phyloP scores from a whole-genome alignment of 1,140 invertebrate species.

The Hycleus phaleratus region DNA sequence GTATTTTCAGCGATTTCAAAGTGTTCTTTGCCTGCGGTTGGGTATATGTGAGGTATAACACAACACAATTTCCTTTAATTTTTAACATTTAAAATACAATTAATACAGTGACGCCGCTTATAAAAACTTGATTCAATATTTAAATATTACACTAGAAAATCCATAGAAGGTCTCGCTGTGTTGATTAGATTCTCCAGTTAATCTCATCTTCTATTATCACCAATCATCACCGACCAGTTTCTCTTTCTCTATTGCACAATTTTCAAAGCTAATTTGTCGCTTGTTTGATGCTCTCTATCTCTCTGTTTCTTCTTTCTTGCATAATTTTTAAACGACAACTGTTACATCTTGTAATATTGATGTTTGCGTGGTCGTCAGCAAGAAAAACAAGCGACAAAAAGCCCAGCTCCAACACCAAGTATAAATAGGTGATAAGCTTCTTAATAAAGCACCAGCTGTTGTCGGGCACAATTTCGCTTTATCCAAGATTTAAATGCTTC shows the following conservation, averaged over 20 bases:
- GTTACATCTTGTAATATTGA: too few species aligned
- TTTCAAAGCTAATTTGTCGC: conserved; percentile 5
- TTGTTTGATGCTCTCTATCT: background rate
- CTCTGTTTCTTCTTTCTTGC: too few species aligned
- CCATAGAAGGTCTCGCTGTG: too few species aligned
- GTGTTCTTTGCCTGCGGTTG: conserved; percentile 73
- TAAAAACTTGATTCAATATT: too few species aligned
- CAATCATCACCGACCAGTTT: conserved; percentile 14
- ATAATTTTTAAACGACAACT: too few species aligned
- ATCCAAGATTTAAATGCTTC: conserved; percentile 23
- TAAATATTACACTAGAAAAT: too few species aligned
- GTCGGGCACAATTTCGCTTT: conserved; percentile 26
- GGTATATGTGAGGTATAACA: conserved; percentile 63
- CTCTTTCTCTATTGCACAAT: conserved; percentile 16
- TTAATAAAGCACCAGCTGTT: conserved; percentile 27
- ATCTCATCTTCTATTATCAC: conserved; percentile 13
- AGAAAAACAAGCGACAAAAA: conserved; percentile 15
- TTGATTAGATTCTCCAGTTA: too few species aligned
- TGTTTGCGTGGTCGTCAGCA: too few species aligned
- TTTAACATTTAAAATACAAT: too few species aligned
- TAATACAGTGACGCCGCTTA: too few species aligned
- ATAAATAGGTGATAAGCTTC: conserved; percentile 26
- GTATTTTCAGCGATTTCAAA: conserved; percentile 61
- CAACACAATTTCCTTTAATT: conserved; percentile 37
- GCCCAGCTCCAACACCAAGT: conserved; percentile 15